Percentiles rank a stretch among this genome's conserved stretches.
These are phyloP conservation scores for Aleiodes testaceus DNA, from an alignment of 2,888 invertebrate species.

Conservation along the genomic window DNA sequence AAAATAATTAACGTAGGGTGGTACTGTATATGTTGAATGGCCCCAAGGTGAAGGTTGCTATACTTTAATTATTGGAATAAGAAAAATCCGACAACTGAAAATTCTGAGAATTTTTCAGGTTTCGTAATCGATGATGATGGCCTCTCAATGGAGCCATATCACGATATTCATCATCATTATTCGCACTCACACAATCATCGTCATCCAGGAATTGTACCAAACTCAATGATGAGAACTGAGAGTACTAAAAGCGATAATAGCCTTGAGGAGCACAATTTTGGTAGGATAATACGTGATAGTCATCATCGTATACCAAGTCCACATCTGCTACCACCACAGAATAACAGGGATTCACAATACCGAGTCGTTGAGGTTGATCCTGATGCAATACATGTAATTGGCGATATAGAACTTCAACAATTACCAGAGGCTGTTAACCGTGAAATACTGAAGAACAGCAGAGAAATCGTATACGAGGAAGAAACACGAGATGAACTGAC, in stretches of 20 bases:
- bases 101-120: constrained; percentile 58
- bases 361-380: constrained; percentile 58
- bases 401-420: constrained; percentile 58
- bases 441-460: constrained; percentile 62
- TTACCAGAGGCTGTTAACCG: constrained; percentile 62
- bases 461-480: constrained; percentile 62
- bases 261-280: constrained; percentile 55
- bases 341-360: constrained; percentile 49
- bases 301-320: constrained; percentile 44
- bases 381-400: constrained; percentile 63
- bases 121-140: constrained; percentile 62
- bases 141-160: constrained; percentile 51
- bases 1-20: constrained; percentile 28
- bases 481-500: constrained; percentile 50
- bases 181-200: constrained; percentile 45
- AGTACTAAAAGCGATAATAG: constrained; percentile 59
- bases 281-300: constrained; percentile 53
- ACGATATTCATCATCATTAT: constrained; percentile 48
- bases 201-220: constrained; percentile 37
- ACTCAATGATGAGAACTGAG: constrained; percentile 53
- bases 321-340: constrained; percentile 28
- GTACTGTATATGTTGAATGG: constrained; percentile 9
- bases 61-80: neutral
- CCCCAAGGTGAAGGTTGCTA: constrained; percentile 8
- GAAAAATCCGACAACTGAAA: constrained; percentile 39